Conservation (phyloP, 92 coral and sea anemone genomes). For the Epizoanthus stellaris region DNA sequence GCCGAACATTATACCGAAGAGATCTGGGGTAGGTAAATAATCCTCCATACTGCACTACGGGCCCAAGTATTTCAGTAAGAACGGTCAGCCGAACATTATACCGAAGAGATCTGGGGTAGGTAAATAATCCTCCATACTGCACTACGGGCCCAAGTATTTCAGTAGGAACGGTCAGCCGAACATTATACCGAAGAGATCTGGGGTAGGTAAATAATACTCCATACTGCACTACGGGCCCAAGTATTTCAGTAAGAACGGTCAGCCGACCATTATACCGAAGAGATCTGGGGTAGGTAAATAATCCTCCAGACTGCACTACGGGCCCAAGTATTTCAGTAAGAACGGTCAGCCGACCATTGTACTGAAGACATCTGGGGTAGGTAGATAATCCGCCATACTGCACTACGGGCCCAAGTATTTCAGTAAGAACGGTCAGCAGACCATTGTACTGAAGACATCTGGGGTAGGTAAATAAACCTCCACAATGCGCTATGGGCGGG, state of each 20-base stretch:
- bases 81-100: not conserved
- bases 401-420: conserved; percentile 10
- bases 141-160: not conserved
- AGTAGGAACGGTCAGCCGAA: not conserved
- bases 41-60: conserved; percentile 1
- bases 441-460: not conserved
- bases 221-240: conserved; percentile 12
- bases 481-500: too few relatives aligned
- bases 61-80: not conserved
- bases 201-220: too few relatives aligned
- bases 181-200: conserved; percentile 3
- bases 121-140: too few relatives aligned
- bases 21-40: conserved; percentile 1
- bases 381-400: not conserved
- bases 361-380: not conserved
- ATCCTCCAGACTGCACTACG: conserved; percentile 17
- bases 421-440: conserved; percentile 16
- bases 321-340: conserved; percentile 5
- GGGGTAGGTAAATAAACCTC: not conserved
- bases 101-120: conserved; percentile 3
- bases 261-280: conserved; percentile 5
- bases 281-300: conserved; percentile 2
- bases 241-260: conserved; percentile 13
- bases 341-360: conserved; percentile 21
- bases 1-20: not conserved